phyloP scores from a whole-genome alignment of 2,113 vertebrate genomes.

The Columbina picui region DNA sequence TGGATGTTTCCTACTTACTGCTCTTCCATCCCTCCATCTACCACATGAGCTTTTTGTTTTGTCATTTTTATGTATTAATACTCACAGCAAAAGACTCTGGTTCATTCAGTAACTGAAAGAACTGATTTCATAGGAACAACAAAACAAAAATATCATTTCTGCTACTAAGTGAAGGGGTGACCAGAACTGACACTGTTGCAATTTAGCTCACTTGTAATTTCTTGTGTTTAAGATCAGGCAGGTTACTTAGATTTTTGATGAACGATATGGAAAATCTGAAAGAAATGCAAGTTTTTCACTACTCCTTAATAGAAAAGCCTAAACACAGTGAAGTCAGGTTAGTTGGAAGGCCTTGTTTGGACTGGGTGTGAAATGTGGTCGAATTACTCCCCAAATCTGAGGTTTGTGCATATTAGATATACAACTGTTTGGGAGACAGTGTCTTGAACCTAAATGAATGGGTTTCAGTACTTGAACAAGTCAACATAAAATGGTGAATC shows the following conservation, averaged over 20 bases:
- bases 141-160: neutral
- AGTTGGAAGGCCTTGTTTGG: neutral
- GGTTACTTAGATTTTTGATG: neutral
- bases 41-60: neutral
- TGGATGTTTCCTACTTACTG: neutral
- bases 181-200: neutral
- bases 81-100: neutral
- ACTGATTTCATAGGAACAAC: neutral
- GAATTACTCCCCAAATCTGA: neutral
- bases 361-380: neutral
- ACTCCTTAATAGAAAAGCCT: neutral
- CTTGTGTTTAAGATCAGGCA: neutral
- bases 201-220: neutral
- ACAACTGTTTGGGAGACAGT: neutral
- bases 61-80: rapidly evolving
- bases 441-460: neutral
- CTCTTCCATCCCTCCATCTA: neutral
- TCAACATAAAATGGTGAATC: neutral
- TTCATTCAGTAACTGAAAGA: neutral
- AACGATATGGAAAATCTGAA: neutral
- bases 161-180: neutral
- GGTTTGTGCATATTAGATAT: neutral
- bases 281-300: neutral
- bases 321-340: neutral
- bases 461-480: neutral